Evolutionary conservation across 2,888 invertebrate genomes (phyloP).

Genomic region (Nymphalis c-album): DNA sequence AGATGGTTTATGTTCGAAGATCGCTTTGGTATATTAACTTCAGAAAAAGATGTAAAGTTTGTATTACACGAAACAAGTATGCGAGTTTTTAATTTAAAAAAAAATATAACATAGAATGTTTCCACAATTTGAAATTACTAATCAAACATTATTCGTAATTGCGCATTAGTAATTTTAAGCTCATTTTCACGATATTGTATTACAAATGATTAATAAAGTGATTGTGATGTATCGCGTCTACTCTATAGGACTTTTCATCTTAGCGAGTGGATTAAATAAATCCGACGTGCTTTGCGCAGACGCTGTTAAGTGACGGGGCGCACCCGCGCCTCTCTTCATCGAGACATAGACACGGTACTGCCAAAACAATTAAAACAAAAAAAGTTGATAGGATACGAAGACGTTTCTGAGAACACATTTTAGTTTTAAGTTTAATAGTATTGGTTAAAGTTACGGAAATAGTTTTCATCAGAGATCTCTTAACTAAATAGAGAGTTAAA

Average conservation of each 20-base stretch:
- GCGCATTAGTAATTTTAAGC: neutral
- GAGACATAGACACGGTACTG: slow-evolving; percentile 33
- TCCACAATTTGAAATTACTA: too few species aligned
- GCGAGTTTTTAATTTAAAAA: neutral
- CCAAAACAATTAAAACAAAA: slow-evolving; percentile 32
- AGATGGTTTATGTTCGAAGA: slow-evolving; percentile 67
- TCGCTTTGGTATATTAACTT: slow-evolving; percentile 65
- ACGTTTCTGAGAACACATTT: slow-evolving; percentile 31
- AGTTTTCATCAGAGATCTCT: neutral
- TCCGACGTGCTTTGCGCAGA: slow-evolving; percentile 52
- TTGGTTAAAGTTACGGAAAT: neutral
- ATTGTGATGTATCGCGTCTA: slow-evolving; percentile 47
- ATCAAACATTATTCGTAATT: too few species aligned
- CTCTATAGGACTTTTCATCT: slow-evolving; percentile 65
- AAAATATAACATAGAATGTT: neutral
- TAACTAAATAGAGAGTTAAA: neutral
- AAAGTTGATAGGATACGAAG: slow-evolving; percentile 21
- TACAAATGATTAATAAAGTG: slow-evolving; percentile 41
- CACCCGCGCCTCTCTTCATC: slow-evolving; percentile 61
- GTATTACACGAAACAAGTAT: slow-evolving; percentile 28
- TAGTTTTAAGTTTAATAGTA: slow-evolving; percentile 14
- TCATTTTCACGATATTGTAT: slow-evolving; percentile 19
- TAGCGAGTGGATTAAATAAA: slow-evolving; percentile 69
- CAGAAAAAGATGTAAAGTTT: slow-evolving; percentile 40
- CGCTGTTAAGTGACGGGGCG: slow-evolving; percentile 48